A percentile compares a stretch with the other conserved stretches of the same genome.
These are phyloP conservation scores for Aphidius ervi DNA, from an alignment of 1,140 invertebrate genomes.

Conservation along the genomic window DNA sequence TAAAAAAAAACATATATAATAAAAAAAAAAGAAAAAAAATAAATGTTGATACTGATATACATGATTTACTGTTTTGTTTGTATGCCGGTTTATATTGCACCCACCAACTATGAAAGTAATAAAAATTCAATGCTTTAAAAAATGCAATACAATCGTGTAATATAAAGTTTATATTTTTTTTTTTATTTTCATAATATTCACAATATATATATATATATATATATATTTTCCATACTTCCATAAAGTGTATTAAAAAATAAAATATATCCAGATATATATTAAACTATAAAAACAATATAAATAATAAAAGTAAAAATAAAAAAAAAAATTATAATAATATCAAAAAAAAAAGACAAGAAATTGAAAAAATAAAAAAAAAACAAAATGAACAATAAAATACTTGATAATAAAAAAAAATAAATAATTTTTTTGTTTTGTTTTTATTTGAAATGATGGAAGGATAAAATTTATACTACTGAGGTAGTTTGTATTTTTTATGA, in stretches of 20 bases:
- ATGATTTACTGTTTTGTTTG: slow-evolving; percentile 47
- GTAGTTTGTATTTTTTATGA: slow-evolving; percentile 2
- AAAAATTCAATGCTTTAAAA: slow-evolving; percentile 28
- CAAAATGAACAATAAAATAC: not conserved
- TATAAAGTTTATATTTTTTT: slow-evolving; percentile 14
- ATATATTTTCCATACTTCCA: too few relatives aligned
- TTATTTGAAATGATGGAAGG: not conserved
- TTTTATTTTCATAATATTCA: not conserved
- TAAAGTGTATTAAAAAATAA: too few relatives aligned
- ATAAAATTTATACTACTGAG: slow-evolving; percentile 10
- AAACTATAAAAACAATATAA: too few relatives aligned
- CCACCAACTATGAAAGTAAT: slow-evolving; percentile 35
- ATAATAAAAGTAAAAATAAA: too few relatives aligned
- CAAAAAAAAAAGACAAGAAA: not conserved
- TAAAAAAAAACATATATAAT: too few relatives aligned
- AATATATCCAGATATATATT: too few relatives aligned
- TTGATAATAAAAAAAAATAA: not conserved
- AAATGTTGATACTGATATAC: slow-evolving; percentile 33
- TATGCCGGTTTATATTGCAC: slow-evolving; percentile 28
- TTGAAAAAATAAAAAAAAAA: too few relatives aligned
- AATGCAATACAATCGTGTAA: slow-evolving; percentile 9
- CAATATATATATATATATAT: not conserved
- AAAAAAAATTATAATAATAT: too few relatives aligned
- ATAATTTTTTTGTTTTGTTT: not conserved
- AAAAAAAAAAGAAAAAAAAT: slow-evolving; percentile 22